These are phyloP conservation scores for Helicoverpa zea DNA, from an alignment of 1,140 invertebrate species.

Conservation along the genomic window DNA sequence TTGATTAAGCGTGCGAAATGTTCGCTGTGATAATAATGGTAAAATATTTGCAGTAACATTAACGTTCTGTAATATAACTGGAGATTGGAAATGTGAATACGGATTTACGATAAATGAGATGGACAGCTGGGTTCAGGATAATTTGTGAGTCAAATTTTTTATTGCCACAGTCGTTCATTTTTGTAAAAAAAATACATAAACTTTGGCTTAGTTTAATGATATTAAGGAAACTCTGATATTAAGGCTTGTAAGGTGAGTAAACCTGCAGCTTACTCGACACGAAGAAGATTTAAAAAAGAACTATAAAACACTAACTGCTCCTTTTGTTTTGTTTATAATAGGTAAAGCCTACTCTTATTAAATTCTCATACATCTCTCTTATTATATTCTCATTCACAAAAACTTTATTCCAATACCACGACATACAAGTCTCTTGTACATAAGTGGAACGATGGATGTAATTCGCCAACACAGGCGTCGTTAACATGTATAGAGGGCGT, in stretches of 20 bases:
- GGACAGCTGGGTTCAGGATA: not conserved
- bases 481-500: not conserved
- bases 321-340: too few relatives aligned
- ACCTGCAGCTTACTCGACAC: too few relatives aligned
- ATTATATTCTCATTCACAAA: not conserved
- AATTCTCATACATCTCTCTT: not conserved
- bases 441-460: constrained; percentile 1
- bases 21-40: not conserved
- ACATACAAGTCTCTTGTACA: not conserved
- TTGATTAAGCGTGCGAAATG: too few relatives aligned
- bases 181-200: too few relatives aligned
- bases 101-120: not conserved
- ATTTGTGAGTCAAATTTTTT: too few relatives aligned
- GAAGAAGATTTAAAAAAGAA: too few relatives aligned
- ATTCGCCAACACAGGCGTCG: not conserved
- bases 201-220: too few relatives aligned
- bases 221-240: too few relatives aligned
- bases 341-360: too few relatives aligned
- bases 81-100: not conserved
- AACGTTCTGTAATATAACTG: not conserved
- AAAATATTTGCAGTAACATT: constrained; percentile 21
- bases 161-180: too few relatives aligned
- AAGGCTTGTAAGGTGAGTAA: too few relatives aligned
- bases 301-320: too few relatives aligned
- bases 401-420: not conserved